Base-by-base conservation (phyloP, 2,113 vertebrate genomes). In the Sapayoa aenigma region DNA sequence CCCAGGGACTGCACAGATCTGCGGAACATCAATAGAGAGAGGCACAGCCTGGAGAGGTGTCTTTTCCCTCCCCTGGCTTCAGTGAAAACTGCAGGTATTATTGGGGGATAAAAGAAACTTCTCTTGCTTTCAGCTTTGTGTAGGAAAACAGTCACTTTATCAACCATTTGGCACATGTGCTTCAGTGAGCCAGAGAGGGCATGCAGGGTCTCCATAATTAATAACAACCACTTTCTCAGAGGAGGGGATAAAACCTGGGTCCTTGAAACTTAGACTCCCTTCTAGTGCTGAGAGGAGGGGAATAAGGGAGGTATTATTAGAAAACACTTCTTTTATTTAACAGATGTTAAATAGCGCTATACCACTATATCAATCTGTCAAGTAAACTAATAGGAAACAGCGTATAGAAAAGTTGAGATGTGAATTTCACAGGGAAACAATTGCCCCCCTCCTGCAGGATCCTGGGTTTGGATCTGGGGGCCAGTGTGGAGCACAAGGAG, bases 351-450 rank as follows among this genome's bases (percentile, higher is more conserved):
- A 94, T 65, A 89, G 27, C 65, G 27, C 77, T 52, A 47, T 75
- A 9, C 56, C 83, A 68, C 85, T 84, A 41, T 65, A 93, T 90
- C 77, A 90, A 58, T 76, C 91, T 90, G 84, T 58, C 90, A 89
- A 53, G 87, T 65, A 77, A 42, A 9, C 68, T 94, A 93, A 95
- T 84, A 68, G 83, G 52, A 94, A 94, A 77, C 95, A 96, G 88
- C 5, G 1, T 20, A 52, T n/a, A 68, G 76, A 68, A 59, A 56
- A 90, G 72, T 35, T 58, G 30, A 46, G 75, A 82, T 79, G 69
- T 3, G 37, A 58, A 30, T 71, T 49, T 63, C 31, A 27, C 46
- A 39, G 63, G 84, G 56, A 20, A 93, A 47, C 33, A 56, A 23
- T 12, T 0, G 0, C 35, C 52, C 65, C 35, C 12, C 27, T 60